Base-by-base conservation (phyloP, 2,797 vertebrate genomes). In the Pantherophis vulpinus region DNA sequence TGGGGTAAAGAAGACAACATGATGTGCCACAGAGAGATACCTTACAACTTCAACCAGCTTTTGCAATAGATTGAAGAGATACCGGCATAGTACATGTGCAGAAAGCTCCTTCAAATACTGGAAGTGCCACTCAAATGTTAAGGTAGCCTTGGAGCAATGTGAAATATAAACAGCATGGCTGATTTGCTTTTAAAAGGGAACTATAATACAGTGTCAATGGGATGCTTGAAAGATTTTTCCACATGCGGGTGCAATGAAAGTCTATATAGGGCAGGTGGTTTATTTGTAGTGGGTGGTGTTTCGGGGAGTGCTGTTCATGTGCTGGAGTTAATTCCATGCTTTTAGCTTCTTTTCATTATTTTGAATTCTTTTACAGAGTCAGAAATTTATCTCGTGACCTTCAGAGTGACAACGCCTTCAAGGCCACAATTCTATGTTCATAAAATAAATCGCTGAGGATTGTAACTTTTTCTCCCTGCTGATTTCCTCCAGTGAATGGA, bases 371-470 rank as follows among this genome's bases (percentile, higher is more conserved):
- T 95, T 96, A 92, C 93, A 74, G 95, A 93, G 90, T 92, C 95
- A 96, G 96, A 96, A 94, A 90, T 96, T 83, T 91, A 93, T 54
- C 60, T 60, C 2, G 0, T 90, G 88, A 94, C 92, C 95, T 96
- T 96, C 93, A 94, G 96, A 97, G 93, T 59, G 94, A 95, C 94
- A 95, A 88, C 25, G 95, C 91, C 93, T 97, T 96, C 92, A 94
- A 96, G 92, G 89, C 79, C 51, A 94, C 92, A 95, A 96, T 96
- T 96, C 95, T 54, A 91, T 91, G 79, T 94, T 96, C 96, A 95
- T 96, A 95, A 96, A 95, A 96, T 94, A 97, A 96, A 95, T 96
- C 96, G 96, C 96, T 96, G 96, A 95, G 96, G 93, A 96, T 61
- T 87, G 92, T 94, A 95, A 94, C 93, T 91, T 91, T 66, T 95